Conservation (phyloP, 2,113 vertebrate species). For the Isichthys henryi region DNA sequence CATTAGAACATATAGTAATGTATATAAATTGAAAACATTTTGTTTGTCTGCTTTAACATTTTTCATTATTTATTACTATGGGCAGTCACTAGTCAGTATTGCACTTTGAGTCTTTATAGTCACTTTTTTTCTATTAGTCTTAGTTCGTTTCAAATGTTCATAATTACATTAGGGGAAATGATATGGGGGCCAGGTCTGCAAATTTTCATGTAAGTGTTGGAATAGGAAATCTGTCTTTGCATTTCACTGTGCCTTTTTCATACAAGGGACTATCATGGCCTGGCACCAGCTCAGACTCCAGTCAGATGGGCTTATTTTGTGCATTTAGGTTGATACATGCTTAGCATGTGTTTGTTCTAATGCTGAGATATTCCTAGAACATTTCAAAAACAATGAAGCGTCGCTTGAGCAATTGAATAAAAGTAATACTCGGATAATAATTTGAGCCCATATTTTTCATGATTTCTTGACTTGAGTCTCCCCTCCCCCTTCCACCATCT, state of each 20-base stretch:
- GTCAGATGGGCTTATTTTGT: neutral
- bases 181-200: neutral
- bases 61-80: neutral
- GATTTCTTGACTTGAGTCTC: neutral
- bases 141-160: neutral
- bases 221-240: neutral
- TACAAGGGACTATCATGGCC: neutral
- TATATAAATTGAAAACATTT: neutral
- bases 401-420: neutral
- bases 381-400: neutral
- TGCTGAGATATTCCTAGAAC: neutral
- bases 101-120: neutral
- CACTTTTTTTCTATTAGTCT: neutral
- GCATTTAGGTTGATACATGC: neutral
- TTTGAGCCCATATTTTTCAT: neutral
- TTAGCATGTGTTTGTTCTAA: neutral
- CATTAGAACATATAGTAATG: neutral
- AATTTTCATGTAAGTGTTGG: neutral
- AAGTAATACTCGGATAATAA: neutral
- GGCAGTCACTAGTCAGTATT: neutral
- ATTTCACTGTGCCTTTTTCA: slow-evolving; percentile 10
- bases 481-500: neutral
- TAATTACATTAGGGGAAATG: neutral
- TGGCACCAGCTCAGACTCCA: neutral
- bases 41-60: neutral